These are phyloP conservation scores for Porites australiensis DNA, from an alignment of 64 coral and sea anemone genomes.

Conservation along the genomic window DNA sequence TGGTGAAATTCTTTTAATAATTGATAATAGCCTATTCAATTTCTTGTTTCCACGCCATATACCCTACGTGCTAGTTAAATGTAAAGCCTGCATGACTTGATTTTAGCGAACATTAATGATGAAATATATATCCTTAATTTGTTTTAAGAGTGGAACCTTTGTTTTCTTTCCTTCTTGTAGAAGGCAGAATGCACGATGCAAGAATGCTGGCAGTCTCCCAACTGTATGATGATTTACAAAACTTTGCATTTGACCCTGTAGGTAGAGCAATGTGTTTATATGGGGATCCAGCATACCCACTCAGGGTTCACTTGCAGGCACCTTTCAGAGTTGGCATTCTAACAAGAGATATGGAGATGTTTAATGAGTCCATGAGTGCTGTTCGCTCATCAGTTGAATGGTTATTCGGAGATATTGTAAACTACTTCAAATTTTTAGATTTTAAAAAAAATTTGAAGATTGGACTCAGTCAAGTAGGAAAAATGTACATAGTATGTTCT, in stretches of 20 bases:
- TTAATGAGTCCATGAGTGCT: slow-evolving; percentile 25
- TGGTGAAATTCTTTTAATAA: slow-evolving; percentile 30
- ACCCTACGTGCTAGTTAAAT: not conserved
- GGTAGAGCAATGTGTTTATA: slow-evolving; percentile 44
- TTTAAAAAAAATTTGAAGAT: too few relatives aligned
- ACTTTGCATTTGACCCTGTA: slow-evolving; percentile 43
- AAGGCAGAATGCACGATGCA: slow-evolving; percentile 30
- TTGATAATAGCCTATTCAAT: slow-evolving; percentile 28
- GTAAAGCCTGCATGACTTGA: slow-evolving; percentile 9
- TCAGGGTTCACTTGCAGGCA: not conserved
- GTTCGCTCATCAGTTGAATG: too few relatives aligned
- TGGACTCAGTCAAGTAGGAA: not conserved
- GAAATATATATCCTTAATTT: slow-evolving; percentile 35
- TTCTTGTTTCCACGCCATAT: too few relatives aligned
- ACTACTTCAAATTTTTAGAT: too few relatives aligned
- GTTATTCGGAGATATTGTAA: too few relatives aligned
- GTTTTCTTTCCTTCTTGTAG: slow-evolving; percentile 42
- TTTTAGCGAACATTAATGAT: slow-evolving; percentile 33
- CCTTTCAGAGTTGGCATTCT: slow-evolving; percentile 35
- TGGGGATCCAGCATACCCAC: not conserved
- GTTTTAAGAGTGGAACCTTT: too few relatives aligned
- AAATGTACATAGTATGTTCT: slow-evolving; percentile 32
- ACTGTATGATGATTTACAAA: slow-evolving; percentile 45
- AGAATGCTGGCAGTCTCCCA: slow-evolving; percentile 42
- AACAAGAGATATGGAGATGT: slow-evolving; percentile 40